phyloP scores from a whole-genome alignment of 2,888 invertebrate genomes.

The Epistrophe grossulariae region DNA sequence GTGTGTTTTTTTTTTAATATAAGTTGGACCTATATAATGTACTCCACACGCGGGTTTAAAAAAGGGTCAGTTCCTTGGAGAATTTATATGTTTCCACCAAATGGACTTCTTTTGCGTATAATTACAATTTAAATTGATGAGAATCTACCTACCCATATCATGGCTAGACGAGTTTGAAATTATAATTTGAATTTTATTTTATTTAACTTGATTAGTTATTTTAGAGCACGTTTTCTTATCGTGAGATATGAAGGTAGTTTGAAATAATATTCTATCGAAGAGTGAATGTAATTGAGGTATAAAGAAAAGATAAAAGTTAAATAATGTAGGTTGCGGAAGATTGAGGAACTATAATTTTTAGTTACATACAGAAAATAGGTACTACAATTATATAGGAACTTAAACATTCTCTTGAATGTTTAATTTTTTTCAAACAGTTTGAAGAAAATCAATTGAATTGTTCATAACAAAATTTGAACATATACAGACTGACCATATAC shows the following conservation, averaged over 20 bases:
- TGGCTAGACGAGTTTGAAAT: conserved; percentile 26
- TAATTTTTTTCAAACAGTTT: too few species aligned
- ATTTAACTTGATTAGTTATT: conserved; percentile 10
- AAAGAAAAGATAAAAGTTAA: neutral
- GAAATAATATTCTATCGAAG: neutral
- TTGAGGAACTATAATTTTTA: too few species aligned
- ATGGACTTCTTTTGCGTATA: conserved; percentile 15
- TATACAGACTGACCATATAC: too few species aligned
- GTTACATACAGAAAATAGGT: too few species aligned
- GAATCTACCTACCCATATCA: conserved; percentile 11
- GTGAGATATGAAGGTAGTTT: neutral
- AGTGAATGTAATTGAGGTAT: neutral
- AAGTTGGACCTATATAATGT: conserved; percentile 18
- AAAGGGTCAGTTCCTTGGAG: conserved; percentile 38
- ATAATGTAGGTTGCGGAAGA: too few species aligned
- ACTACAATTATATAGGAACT: too few species aligned
- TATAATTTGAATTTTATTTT: conserved; percentile 12
- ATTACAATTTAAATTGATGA: conserved; percentile 30
- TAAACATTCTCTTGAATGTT: too few species aligned
- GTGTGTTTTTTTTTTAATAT: neutral
- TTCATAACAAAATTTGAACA: too few species aligned
- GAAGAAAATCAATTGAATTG: too few species aligned
- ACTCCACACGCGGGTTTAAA: neutral
- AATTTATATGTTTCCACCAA: conserved; percentile 13
- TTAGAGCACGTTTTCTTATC: neutral